Evolutionary conservation across 2,888 invertebrate species (phyloP), one percentile per base, ranked within the genome.

Genomic region (Dicycla oo): DNA sequence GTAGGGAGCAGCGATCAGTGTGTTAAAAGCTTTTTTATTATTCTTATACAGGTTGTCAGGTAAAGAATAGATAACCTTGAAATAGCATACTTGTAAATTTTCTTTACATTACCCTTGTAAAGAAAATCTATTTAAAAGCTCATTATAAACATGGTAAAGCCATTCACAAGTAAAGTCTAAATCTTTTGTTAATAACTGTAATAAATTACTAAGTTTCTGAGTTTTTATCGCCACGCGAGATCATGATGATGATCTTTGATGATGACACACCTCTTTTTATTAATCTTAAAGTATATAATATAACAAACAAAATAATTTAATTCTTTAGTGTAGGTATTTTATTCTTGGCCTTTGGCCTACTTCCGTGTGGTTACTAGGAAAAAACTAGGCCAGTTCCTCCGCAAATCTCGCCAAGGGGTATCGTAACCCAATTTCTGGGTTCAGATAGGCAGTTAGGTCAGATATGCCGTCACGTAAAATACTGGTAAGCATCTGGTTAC

Each of bases 261-360:
- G 67, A 51, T 53, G 56, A 69, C 78, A 77, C 78, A 70, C 78
- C 70, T 65, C 76, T 23, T 77, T 76, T 49, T 66, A 43, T 49
- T 65, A 23, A 61, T 74, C 75, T 60, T 51, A 34, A 47, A 57
- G 38, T 5, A 26, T 18, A 65, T 20, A n/a, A n/a, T 38, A 26
- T 7, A 4, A 20, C 0, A 8, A 61, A 47, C 30, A 26, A 51
- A 18, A 34, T 6, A 18, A 18, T 3, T 13, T 15, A n/a, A 30
- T 26, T 60, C 3, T 10, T 40, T 61, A 61, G 13, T 20, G 26
- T 51, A 51, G 51, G 23, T 30, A 38, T 23, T 38, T 26, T 26
- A 11, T 51, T 64, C 62, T 11, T 3, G 5, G 13, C 4, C 8
- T 26, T 26, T 60, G 43, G 8, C 30, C 26, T 26, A 30, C 58